Percentiles rank a stretch among this genome's conserved stretches.
Evolutionary conservation across 2,113 vertebrate species (phyloP).

Genomic region (Lonchura striata): DNA sequence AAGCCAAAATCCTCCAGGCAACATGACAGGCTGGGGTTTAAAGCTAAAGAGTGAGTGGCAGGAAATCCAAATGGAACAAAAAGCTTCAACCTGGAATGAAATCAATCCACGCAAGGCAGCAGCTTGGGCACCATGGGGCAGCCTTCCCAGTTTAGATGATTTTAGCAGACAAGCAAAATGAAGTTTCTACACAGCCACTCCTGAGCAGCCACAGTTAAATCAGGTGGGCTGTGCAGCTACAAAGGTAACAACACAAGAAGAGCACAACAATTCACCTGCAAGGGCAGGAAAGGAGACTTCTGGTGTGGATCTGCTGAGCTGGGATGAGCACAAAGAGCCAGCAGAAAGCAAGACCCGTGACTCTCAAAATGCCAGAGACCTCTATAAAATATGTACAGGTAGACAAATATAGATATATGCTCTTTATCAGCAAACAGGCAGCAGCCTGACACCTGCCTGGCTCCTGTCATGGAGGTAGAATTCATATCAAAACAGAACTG

Average conservation of each 20-base stretch:
- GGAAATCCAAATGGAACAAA: not conserved
- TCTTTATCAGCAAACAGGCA: not conserved
- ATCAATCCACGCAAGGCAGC: not conserved
- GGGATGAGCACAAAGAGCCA: not conserved
- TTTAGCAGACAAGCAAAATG: not conserved
- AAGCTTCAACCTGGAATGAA: not conserved
- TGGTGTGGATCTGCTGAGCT: not conserved
- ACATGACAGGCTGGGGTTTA: not conserved
- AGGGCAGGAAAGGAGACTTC: not conserved
- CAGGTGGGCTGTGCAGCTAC: not conserved
- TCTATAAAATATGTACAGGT: accelerated
- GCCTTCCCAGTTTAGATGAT: not conserved
- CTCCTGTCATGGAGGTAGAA: not conserved
- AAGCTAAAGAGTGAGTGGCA: not conserved
- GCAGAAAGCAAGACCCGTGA: not conserved
- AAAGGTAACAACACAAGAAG: not conserved
- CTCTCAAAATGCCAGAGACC: not conserved
- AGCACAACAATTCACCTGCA: not conserved
- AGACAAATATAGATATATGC: not conserved
- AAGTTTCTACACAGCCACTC: not conserved
- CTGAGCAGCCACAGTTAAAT: not conserved
- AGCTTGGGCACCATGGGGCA: accelerated
- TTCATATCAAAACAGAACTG: accelerated
- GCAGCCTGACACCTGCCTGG: not conserved
- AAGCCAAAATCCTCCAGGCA: not conserved